These are phyloP conservation scores for Dermatemys mawii DNA, from an alignment of 2,113 vertebrate genomes.

Conservation along the genomic window DNA sequence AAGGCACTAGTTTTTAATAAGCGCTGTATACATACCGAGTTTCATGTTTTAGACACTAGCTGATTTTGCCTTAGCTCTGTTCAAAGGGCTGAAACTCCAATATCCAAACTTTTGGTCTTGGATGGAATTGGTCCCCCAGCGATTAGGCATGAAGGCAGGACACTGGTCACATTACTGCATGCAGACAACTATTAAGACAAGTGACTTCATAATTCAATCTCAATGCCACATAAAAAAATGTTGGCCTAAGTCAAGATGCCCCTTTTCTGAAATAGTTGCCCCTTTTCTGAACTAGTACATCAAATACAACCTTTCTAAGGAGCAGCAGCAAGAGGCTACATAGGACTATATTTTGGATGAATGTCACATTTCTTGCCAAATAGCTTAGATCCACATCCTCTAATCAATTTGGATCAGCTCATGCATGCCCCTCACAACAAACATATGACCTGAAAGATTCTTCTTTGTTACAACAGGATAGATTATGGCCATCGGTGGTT, in stretches of 20 bases:
- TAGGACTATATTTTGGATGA: neutral
- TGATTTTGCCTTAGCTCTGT: neutral
- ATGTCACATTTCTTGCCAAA: neutral
- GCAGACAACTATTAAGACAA: neutral
- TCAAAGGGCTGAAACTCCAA: neutral
- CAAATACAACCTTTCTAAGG: too few relatives aligned
- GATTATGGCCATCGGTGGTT: too few relatives aligned
- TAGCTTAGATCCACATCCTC: neutral
- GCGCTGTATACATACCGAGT: neutral
- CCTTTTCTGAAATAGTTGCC: too few relatives aligned
- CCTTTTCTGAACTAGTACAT: too few relatives aligned
- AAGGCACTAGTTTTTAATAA: neutral
- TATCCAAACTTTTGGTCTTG: neutral
- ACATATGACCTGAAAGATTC: neutral
- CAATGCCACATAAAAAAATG: too few relatives aligned
- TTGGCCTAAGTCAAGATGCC: too few relatives aligned
- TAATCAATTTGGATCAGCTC: neutral
- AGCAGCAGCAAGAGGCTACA: neutral
- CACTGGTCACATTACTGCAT: neutral
- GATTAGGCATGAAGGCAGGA: neutral
- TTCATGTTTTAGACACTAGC: neutral
- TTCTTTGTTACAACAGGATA: neutral
- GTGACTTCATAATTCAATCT: too few relatives aligned
- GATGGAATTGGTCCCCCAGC: neutral
- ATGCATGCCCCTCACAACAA: neutral